These are phyloP conservation scores for Aurelia coerulea DNA, from an alignment of 30 jellyfish, hydroid and myxozoan genomes.

Conservation along the genomic window DNA sequence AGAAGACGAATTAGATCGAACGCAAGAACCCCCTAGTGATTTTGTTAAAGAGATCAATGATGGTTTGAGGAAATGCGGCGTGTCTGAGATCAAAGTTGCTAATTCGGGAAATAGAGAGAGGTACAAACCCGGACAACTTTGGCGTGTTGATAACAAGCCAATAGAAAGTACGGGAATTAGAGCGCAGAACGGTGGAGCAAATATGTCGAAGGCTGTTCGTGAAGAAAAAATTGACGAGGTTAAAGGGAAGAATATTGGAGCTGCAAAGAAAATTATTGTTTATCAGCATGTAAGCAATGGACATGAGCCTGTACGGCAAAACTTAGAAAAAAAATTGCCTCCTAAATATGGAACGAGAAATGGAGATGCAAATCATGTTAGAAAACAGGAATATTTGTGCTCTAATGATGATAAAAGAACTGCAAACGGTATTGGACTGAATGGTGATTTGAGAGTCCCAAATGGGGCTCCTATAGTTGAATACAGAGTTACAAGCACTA, in stretches of 20 bases:
- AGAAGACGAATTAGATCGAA: conserved; percentile 17
- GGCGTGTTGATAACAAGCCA: conserved; percentile 15
- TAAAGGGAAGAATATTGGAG: neutral
- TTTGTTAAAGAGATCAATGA: conserved; percentile 6
- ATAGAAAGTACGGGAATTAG: neutral
- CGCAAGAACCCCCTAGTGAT: conserved; percentile 5
- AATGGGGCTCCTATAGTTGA: neutral
- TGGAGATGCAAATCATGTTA: neutral
- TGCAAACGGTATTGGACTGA: neutral
- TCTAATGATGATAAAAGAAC: neutral
- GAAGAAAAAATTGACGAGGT: neutral
- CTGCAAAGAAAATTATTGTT: conserved; percentile 17
- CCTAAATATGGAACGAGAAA: neutral
- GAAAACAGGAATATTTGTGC: neutral
- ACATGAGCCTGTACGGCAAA: neutral
- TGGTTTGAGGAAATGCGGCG: conserved; percentile 27
- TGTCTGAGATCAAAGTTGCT: conserved; percentile 12
- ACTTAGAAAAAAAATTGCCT: too few relatives aligned
- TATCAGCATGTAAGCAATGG: conserved; percentile 30
- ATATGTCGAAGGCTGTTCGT: neutral
- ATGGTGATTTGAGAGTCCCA: neutral
- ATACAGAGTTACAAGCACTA: too few relatives aligned
- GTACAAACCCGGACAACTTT: conserved; percentile 25
- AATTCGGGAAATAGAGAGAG: neutral
- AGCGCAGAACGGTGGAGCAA: neutral